These are phyloP conservation scores for Orgyia antiqua DNA, from an alignment of 2,888 invertebrate genomes.

Conservation along the genomic window DNA sequence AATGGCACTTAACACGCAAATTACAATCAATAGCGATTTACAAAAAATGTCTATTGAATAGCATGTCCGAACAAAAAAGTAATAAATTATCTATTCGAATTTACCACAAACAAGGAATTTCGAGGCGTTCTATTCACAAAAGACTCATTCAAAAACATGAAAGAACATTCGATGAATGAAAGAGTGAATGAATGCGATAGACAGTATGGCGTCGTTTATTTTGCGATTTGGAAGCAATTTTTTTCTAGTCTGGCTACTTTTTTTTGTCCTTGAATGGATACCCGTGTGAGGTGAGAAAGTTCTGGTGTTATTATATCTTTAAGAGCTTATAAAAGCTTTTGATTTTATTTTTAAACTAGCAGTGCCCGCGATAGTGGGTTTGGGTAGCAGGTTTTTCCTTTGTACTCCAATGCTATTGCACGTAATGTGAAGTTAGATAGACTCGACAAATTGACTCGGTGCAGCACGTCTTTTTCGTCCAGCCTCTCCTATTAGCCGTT, in stretches of 20 bases:
- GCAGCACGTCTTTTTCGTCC: too few species aligned
- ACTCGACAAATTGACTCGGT: too few species aligned
- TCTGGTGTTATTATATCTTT: conserved; percentile 9
- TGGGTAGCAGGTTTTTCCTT: too few species aligned
- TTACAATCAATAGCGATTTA: conserved; percentile 20
- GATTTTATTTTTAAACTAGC: too few species aligned
- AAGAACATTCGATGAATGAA: conserved; percentile 28
- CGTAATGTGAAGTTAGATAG: too few species aligned
- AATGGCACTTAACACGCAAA: conserved; percentile 28
- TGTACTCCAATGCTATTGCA: too few species aligned
- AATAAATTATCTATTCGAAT: conserved; percentile 25
- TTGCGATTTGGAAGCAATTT: conserved; percentile 33
- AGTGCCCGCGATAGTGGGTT: too few species aligned
- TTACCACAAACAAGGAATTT: conserved; percentile 27
- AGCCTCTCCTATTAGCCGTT: too few species aligned
- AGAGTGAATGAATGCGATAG: conserved; percentile 38
- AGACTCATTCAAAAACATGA: conserved; percentile 22
- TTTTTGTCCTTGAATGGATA: conserved; percentile 18
- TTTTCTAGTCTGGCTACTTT: conserved; percentile 14
- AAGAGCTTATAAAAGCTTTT: too few species aligned
- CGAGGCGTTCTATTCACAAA: conserved; percentile 23
- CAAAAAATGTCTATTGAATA: conserved; percentile 7
- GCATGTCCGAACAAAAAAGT: conserved; percentile 5
- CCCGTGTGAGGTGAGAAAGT: conserved; percentile 11
- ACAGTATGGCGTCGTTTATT: conserved; percentile 38